Evolutionary conservation across 92 coral and sea anemone species (phyloP).

Genomic region (Zoanthus sansibaricus): DNA sequence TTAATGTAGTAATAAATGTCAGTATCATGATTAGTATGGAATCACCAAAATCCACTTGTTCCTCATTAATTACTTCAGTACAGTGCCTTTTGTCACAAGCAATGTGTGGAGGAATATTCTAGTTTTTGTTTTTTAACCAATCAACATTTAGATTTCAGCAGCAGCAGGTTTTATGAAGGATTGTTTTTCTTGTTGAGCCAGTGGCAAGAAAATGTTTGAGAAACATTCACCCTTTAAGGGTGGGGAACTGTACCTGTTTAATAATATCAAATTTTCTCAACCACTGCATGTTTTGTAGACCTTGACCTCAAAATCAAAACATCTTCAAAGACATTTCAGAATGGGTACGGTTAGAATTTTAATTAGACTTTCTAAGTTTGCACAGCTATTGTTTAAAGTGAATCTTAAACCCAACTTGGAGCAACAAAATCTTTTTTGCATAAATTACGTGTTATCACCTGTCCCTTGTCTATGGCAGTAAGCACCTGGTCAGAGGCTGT

Average conservation of each 20-base stretch:
- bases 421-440: conserved; percentile 27
- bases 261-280: not conserved
- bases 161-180: conserved; percentile 26
- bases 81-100: not conserved
- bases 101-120: not conserved
- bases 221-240: conserved; percentile 19
- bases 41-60: not conserved
- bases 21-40: not conserved
- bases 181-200: conserved; percentile 41
- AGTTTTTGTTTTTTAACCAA: not conserved
- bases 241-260: conserved; percentile 2
- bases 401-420: conserved; percentile 7
- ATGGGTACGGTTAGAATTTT: not conserved
- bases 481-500: conserved; percentile 48
- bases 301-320: conserved; percentile 41
- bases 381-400: not conserved
- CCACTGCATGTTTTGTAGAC: not conserved
- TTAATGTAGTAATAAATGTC: not conserved
- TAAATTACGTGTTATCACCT: conserved; percentile 42
- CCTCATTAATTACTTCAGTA: not conserved
- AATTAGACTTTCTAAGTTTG: not conserved
- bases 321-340: conserved; percentile 9
- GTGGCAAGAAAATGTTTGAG: not conserved
- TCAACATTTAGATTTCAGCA: not conserved
- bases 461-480: conserved; percentile 5